Base-by-base conservation (phyloP, 1,140 invertebrate genomes). In the Hylaeus anthracinus region DNA sequence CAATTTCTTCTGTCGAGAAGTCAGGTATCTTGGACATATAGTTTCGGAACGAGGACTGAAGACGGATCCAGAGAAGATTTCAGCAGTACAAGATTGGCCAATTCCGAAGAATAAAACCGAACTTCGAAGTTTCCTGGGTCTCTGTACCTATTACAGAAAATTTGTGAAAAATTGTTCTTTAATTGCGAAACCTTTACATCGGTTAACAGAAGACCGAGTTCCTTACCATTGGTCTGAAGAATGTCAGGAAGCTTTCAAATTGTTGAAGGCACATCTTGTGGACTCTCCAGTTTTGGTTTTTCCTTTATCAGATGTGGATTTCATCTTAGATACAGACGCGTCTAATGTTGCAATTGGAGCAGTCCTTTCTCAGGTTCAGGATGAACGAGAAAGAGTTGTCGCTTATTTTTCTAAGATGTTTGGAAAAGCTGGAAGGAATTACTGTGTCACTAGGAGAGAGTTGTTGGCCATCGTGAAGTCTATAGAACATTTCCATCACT, bases 1-100 rank as follows among this genome's bases (percentile, higher is more conserved):
- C 26, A 12, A n/a, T 5, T 79, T 85, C 41, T 82, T 85, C 53
- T 51, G 55, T 2, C 3, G 45, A 15, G 43, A 79, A 14, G 56
- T 85, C 0, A 79, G 56, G 4, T 82, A 72, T 37, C 15, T 82
- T 9, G 76, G 76, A 1, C 72, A 85, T 45, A 3, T 79, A 0
- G 56, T 85, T 3, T 77, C 80, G 0, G 69, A 70, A 5, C 8
- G 51, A 0, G 69, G 26, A 12, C 64, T 76, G 4, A 48, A 72
- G n/a, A 79, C 69, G 0, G 76, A 80, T 53, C 56, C 76, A 1
- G 53, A 82, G 26, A 82, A 85, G 14, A 55, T 79, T 3, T 1
- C 26, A 3, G 69, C 70, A 0, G 55, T 82, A 0, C 3, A 5
- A 0, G 10, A 71, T 12, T 80, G 77, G 72, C 78, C 75, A 0